Conservation (phyloP, 2,888 invertebrate genomes). For the Congeria kusceri region DNA sequence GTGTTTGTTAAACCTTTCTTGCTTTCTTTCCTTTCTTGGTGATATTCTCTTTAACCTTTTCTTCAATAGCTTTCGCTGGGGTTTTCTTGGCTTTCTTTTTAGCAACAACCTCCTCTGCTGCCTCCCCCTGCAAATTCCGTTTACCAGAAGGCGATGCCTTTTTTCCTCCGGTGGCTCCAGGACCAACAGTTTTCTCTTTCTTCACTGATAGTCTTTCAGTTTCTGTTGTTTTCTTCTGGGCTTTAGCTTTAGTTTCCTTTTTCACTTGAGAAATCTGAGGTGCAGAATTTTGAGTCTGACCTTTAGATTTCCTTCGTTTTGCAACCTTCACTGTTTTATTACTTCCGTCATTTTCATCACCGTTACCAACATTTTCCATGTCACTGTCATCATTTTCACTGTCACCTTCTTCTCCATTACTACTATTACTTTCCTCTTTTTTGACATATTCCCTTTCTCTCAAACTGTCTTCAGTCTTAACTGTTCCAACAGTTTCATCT, state of each 20-base stretch:
- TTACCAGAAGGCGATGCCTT: no score
- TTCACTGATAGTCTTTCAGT: background rate
- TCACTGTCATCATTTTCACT: conserved; percentile 4
- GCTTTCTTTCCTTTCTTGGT: background rate
- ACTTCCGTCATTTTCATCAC: conserved; percentile 4
- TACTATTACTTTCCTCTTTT: conserved; percentile 6
- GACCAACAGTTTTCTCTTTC: background rate
- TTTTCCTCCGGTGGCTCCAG: background rate
- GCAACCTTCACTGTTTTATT: conserved; percentile 9
- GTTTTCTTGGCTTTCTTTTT: background rate
- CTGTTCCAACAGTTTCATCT: background rate
- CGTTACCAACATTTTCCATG: background rate
- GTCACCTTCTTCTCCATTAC: conserved; percentile 4
- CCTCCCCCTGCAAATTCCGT: background rate
- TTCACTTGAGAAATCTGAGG: background rate
- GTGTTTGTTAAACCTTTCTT: conserved; percentile 2
- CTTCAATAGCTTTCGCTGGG: conserved; percentile 8
- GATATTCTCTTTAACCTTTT: background rate
- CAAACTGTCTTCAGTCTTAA: background rate
- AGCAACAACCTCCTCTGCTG: background rate
- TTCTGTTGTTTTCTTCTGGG: background rate
- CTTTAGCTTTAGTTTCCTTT: background rate
- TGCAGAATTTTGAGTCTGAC: no score
- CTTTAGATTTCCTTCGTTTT: background rate
- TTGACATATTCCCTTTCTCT: conserved; percentile 14